phyloP scores from a whole-genome alignment of 2,797 vertebrate species.

The Taeniopygia guttata region DNA sequence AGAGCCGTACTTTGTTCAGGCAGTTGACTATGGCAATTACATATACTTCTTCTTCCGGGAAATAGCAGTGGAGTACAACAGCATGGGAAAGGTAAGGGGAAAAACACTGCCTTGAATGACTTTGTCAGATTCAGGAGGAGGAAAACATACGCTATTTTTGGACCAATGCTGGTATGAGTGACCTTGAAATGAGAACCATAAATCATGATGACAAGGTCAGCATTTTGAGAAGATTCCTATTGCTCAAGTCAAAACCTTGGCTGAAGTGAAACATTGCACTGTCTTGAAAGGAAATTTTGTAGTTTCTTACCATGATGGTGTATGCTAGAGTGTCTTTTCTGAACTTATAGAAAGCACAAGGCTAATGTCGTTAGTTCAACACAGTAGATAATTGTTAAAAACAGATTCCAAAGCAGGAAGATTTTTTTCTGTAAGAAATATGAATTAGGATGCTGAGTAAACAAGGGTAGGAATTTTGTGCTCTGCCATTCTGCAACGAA shows the following conservation, averaged over 20 bases:
- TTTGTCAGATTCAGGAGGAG: neutral
- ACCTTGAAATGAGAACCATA: conserved; percentile 68
- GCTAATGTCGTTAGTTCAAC: conserved; percentile 5
- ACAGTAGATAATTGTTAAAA: conserved; percentile 14
- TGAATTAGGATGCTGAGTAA: conserved; percentile 2
- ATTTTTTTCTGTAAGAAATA: conserved; percentile 2
- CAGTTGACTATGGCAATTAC: conserved; percentile 92
- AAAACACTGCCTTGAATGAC: neutral
- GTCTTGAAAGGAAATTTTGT: neutral
- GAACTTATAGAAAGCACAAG: conserved; percentile 19
- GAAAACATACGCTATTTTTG: neutral
- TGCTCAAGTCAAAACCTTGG: conserved; percentile 33
- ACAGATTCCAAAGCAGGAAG: conserved; percentile 18
- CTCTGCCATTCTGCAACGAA: conserved; percentile 21
- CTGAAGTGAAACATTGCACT: conserved; percentile 1
- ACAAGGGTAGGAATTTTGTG: conserved; percentile 6
- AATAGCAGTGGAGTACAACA: conserved; percentile 99
- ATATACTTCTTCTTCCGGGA: conserved; percentile 99
- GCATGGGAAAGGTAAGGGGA: conserved; percentile 94
- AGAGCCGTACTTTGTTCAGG: conserved; percentile 98
- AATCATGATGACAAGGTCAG: conserved; percentile 67
- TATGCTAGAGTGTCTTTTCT: conserved; percentile 56
- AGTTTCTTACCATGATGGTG: neutral
- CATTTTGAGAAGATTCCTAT: conserved; percentile 61
- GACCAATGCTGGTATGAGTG: conserved; percentile 15